A percentile compares a stretch with the other conserved stretches of the same genome.
phyloP scores from a whole-genome alignment of 2,888 invertebrate genomes.

The Polyommatus iphigenia region DNA sequence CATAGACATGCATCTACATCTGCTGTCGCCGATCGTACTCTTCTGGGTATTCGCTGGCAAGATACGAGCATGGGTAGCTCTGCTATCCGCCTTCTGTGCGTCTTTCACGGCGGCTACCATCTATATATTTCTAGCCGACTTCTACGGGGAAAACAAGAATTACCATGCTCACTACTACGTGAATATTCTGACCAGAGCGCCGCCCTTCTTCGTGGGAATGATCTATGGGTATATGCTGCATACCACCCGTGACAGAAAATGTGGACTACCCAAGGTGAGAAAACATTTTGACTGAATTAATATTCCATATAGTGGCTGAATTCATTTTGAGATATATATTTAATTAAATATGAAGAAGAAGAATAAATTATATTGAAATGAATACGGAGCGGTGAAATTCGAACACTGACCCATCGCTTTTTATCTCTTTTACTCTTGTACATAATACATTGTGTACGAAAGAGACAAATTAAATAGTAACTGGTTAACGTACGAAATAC shows the following conservation, averaged over 20 bases:
- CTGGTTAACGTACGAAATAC: too few species aligned
- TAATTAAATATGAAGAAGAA: too few species aligned
- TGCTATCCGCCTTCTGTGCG: constrained; percentile 36
- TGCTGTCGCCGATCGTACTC: constrained; percentile 46
- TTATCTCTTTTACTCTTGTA: too few species aligned
- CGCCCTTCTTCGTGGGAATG: constrained; percentile 53
- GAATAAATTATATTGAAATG: too few species aligned
- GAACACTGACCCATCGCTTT: too few species aligned
- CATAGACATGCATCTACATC: constrained; percentile 46
- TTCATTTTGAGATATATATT: too few species aligned
- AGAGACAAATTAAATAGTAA: too few species aligned
- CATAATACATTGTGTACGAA: too few species aligned
- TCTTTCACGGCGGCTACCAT: constrained; percentile 45
- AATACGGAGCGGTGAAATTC: too few species aligned
- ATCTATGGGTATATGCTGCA: constrained; percentile 61
- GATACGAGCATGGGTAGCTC: constrained; percentile 40
- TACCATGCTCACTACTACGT: constrained; percentile 51
- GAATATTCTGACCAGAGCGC: constrained; percentile 55
- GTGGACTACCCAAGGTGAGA: constrained; percentile 44
- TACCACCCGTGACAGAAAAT: constrained; percentile 49
- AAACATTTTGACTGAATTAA: neutral
- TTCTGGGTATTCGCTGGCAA: constrained; percentile 44
- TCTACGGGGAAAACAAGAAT: constrained; percentile 34
- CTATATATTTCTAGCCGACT: constrained; percentile 35
- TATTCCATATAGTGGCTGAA: too few species aligned